Evolutionary conservation across 2,113 vertebrate species (phyloP), one percentile per base, ranked within the genome.

Genomic region (Macaca mulatta): DNA sequence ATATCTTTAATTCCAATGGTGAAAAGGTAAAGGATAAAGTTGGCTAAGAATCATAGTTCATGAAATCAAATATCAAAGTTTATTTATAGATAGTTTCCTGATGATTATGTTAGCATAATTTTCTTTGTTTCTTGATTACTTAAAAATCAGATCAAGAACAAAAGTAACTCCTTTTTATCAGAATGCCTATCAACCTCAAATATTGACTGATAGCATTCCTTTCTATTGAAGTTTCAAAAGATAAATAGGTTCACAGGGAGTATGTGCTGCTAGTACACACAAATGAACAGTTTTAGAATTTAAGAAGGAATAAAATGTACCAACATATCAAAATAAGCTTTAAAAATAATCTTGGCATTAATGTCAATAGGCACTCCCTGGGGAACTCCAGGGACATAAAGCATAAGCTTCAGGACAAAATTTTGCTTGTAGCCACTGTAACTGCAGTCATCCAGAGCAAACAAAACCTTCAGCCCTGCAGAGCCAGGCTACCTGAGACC

Each of bases 271-370:
- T 67, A 70, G 7, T 14, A 59, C 57, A 87, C 32, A 86, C 30
- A 69, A 10, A 93, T 88, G 69, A 95, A 16, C 35, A 95, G 38
- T 83, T 87, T 74, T 92, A 95, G 27, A 82, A 83, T 50, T 85
- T 88, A 85, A 48, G 50, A 90, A 92, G 77, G 45, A 92, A 89
- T 67, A 67, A 81, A 81, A 75, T 79, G 23, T 75, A 89, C 69
- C 40, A 90, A 89, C 9, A 59, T 55, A 75, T 88, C 81, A 93
- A 94, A 91, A 79, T 92, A 64, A 97, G 50, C 48, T 91, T 74
- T 87, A 14, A 27, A 59, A 93, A 55, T 17, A 67, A 89, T 18
- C 59, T 59, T 70, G 64, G 12, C 22, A 78, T 67, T 87, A 61
- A 85, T 50, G 32, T 67, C 13, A 90, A 35, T 38, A 91, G 50